Evolutionary conservation across 2,797 vertebrate species (phyloP).

Genomic region (Platalea minor): DNA sequence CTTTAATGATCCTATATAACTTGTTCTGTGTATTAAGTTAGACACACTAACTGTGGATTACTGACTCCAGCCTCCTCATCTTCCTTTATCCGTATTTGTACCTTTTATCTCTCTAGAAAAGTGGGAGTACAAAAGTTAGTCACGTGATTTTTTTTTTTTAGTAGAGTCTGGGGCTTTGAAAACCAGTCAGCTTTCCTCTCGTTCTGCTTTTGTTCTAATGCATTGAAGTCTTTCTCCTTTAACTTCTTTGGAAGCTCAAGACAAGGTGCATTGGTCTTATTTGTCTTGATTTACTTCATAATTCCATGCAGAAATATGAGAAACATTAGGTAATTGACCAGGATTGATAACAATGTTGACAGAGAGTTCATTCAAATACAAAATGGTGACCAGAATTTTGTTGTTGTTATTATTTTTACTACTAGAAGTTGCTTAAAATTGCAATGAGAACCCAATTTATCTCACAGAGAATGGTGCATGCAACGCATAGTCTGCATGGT

Average conservation of each 20-base stretch:
- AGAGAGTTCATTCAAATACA: background rate
- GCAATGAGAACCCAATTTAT: background rate
- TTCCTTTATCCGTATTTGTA: background rate
- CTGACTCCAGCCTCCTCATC: background rate
- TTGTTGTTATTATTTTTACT: background rate
- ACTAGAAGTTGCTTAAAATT: background rate
- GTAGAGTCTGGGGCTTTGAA: background rate
- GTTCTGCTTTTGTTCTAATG: background rate
- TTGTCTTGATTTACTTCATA: background rate
- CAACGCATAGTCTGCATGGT: accelerated
- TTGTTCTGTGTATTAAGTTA: background rate
- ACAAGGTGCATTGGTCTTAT: background rate
- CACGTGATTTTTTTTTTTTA: background rate
- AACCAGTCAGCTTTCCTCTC: background rate
- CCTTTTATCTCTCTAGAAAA: background rate
- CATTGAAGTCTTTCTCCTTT: background rate
- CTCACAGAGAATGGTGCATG: background rate
- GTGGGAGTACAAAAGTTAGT: background rate
- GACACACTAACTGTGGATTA: background rate
- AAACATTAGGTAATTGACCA: background rate
- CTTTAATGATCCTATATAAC: background rate
- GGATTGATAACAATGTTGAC: background rate
- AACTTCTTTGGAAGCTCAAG: background rate
- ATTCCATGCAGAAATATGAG: background rate
- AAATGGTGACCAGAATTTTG: background rate